Evolutionary conservation across 2,113 vertebrate genomes (phyloP), one percentile per base, ranked within the genome.

Genomic region (Saimiri boliviensis): DNA sequence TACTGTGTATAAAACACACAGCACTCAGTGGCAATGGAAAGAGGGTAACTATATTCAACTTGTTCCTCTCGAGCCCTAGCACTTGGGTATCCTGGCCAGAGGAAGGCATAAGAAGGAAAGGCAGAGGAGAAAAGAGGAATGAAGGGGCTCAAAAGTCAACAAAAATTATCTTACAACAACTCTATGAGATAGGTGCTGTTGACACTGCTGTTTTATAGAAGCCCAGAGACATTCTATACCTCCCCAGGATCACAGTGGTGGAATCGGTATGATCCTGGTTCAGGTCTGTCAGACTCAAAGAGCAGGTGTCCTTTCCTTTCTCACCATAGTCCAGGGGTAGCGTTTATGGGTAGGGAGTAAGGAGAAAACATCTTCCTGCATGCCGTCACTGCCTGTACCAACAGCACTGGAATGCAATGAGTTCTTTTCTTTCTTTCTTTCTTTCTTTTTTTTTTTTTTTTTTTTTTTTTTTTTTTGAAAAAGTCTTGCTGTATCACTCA

Each of bases 281-380:
- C 11, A 6, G 2, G 5, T 85, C 56, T 40, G 2, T 60, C n/a
- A 37, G 13, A 56, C 6, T 66, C 20, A 81, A 56, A 80, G 40
- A 8, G 21, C 4, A 82, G 32, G 11, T 40, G 3, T 2, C 20
- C 40, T 52, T 32, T 85, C 12, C 79, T n/a, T 60, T 93, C 49
- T 81, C 2, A 30, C 6, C 11, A 19, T 27, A 56, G 2, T 56
- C 20, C 2, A 21, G 12, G 6, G 3, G 17, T 10, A 45, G 19
- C 12, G 1, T 16, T 45, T 45, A 3, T 12, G 37, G 35, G 7
- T 16, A 27, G 19, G 5, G 35, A 81, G 9, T 30, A 3, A 8
- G 20, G 0, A 11, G 32, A 8, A 20, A 42, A 63, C 14, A 20
- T 2, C 12, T 54, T 10, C 16, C 3, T 8, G 14, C 21, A 5